phyloP scores from a whole-genome alignment of 2,113 vertebrate genomes.

The Marmota flaviventris region DNA sequence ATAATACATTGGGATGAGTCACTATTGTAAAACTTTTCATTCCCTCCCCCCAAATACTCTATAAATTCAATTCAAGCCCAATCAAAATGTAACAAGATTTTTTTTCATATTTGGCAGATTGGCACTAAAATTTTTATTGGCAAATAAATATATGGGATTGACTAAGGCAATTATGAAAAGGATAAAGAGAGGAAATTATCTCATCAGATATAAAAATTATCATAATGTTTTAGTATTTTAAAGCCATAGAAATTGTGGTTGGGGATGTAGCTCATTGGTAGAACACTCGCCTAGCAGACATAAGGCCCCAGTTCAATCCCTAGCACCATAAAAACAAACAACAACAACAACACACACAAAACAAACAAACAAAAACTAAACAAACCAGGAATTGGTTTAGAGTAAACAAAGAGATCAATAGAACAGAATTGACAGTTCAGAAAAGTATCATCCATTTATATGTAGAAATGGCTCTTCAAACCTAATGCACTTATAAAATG shows the following conservation, averaged over 20 bases:
- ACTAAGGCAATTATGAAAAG: neutral
- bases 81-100: neutral
- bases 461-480: neutral
- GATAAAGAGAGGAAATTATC: neutral
- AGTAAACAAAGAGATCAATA: neutral
- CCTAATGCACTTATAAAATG: neutral
- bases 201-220: neutral
- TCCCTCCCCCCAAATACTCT: neutral
- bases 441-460: neutral
- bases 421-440: neutral
- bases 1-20: neutral
- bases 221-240: neutral
- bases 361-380: neutral
- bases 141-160: neutral
- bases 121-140: neutral
- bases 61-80: neutral
- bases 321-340: neutral
- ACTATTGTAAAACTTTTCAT: neutral
- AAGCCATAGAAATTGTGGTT: neutral
- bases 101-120: neutral
- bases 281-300: neutral
- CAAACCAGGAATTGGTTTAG: no score
- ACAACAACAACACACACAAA: neutral
- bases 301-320: neutral
- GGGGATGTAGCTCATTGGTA: neutral